These are phyloP conservation scores for Abramis brama DNA, from an alignment of 2,113 vertebrate species.

Conservation along the genomic window DNA sequence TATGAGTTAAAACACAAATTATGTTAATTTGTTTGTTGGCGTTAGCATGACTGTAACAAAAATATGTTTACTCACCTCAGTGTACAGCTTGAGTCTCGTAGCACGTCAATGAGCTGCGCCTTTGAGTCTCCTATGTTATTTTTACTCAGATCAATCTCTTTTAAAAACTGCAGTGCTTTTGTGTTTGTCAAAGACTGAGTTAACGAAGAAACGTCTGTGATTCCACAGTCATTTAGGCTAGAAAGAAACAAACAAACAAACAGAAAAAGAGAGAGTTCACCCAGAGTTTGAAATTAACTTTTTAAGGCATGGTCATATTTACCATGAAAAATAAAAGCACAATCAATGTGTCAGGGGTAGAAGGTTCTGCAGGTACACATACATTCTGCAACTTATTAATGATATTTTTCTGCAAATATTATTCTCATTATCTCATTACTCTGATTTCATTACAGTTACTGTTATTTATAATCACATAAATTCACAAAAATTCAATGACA, in stretches of 20 bases:
- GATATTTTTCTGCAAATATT: too few relatives aligned
- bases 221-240: neutral
- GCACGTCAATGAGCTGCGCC: neutral
- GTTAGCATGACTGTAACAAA: neutral
- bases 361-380: too few relatives aligned
- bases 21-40: neutral
- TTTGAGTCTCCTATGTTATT: neutral
- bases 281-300: neutral
- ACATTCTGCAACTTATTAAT: too few relatives aligned
- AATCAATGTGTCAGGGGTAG: too few relatives aligned
- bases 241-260: neutral
- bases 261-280: neutral
- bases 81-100: neutral
- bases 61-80: neutral
- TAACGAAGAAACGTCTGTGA: neutral
- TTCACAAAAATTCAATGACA: too few relatives aligned
- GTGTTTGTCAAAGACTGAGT: neutral
- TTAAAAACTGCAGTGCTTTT: neutral
- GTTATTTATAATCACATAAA: too few relatives aligned
- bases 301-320: neutral
- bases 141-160: neutral
- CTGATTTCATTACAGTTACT: too few relatives aligned
- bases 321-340: neutral
- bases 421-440: too few relatives aligned
- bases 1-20: too few relatives aligned